These are phyloP conservation scores for Sycophaga agraensis DNA, from an alignment of 1,140 invertebrate species.

Conservation along the genomic window DNA sequence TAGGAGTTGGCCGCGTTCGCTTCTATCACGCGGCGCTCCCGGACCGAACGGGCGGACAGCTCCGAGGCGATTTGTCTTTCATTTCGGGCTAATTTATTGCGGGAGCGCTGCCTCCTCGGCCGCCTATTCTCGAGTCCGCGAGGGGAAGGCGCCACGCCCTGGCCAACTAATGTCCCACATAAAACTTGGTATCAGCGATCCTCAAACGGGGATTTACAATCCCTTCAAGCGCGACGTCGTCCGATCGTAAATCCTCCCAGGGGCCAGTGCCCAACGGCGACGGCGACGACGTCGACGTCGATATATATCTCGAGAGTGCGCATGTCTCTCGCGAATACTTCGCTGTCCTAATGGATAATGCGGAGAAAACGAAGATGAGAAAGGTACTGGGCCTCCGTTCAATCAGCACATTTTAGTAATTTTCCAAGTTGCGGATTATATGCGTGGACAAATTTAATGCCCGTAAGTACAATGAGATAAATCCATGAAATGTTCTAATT, in stretches of 20 bases:
- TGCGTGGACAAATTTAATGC: too few species aligned
- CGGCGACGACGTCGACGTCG: background rate
- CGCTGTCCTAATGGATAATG: slow-evolving; percentile 58
- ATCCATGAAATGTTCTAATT: too few species aligned
- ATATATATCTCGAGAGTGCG: slow-evolving; percentile 39
- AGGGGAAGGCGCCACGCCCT: slow-evolving; percentile 55
- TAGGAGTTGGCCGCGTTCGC: slow-evolving; percentile 36
- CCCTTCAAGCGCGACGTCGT: slow-evolving; percentile 55
- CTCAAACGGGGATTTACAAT: slow-evolving; percentile 61
- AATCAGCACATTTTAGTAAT: too few species aligned
- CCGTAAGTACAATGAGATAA: too few species aligned
- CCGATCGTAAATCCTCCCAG: slow-evolving; percentile 46
- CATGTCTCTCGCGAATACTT: slow-evolving; percentile 49
- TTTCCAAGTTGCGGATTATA: too few species aligned
- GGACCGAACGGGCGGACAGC: slow-evolving; percentile 57
- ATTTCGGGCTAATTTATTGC: slow-evolving; percentile 60
- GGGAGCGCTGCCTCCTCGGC: slow-evolving; percentile 32
- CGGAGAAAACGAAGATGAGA: too few species aligned
- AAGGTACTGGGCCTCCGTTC: too few species aligned
- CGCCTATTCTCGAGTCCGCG: slow-evolving; percentile 40
- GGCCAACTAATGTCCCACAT: slow-evolving; percentile 59
- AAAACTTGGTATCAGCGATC: slow-evolving; percentile 61
- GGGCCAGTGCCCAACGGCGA: background rate
- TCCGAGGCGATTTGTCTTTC: slow-evolving; percentile 59
- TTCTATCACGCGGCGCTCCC: slow-evolving; percentile 52